Conservation (phyloP, 1,140 invertebrate genomes). For the Nasonia giraulti region DNA sequence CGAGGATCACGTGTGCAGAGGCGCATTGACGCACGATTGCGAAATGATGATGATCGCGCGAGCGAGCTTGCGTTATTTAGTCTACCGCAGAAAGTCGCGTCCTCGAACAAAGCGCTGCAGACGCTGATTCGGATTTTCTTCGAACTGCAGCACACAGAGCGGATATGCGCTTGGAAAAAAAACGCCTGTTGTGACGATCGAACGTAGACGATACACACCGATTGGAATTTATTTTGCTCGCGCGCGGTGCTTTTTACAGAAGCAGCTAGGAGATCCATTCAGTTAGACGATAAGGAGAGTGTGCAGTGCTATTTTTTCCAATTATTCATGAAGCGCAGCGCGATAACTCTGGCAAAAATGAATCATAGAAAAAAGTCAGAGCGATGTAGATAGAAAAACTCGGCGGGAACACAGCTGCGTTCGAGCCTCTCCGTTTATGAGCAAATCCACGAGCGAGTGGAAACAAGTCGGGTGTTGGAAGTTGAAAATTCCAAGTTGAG, state of each 20-base stretch:
- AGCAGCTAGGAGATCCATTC: too few relatives aligned
- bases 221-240: neutral
- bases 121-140: neutral
- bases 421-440: neutral
- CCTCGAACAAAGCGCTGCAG: neutral
- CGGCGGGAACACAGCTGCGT: neutral
- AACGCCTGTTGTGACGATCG: neutral
- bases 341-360: too few relatives aligned
- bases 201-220: neutral
- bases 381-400: neutral
- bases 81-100: neutral
- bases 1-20: neutral
- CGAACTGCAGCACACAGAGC: neutral
- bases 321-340: too few relatives aligned
- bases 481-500: too few relatives aligned
- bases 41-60: neutral
- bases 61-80: neutral
- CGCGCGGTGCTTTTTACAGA: too few relatives aligned
- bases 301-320: too few relatives aligned
- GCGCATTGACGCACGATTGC: neutral
- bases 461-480: too few relatives aligned
- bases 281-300: too few relatives aligned
- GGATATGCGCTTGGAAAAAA: neutral
- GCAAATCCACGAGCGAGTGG: too few relatives aligned
- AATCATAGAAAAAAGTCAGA: too few relatives aligned